Evolutionary conservation across 2,888 invertebrate species (phyloP), one percentile per base, ranked within the genome.

Genomic region (Sepioteuthis lessoniana): DNA sequence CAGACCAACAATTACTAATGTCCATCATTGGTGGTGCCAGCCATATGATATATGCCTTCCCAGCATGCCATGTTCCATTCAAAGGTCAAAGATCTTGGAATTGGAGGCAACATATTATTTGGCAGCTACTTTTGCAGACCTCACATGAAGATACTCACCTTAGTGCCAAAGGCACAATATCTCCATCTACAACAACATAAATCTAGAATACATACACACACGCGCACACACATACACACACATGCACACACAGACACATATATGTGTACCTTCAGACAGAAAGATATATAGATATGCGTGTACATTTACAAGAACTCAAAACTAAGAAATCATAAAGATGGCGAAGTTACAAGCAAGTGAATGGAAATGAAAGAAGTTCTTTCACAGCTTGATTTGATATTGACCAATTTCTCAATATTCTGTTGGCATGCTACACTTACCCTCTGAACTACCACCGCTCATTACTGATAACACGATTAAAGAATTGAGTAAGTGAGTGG

Each of bases 81-180:
- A 76, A 76, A 76, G 76, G 76, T 76, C 76, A 76, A 35, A 76
- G 76, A 76, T 76, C 76, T 76, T 76, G n/a, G 76, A 76, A 76
- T 76, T 76, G 76, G n/a, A 76, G 76, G 76, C 76, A 76, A n/a
- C 76, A n/a, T 76, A 76, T 76, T 13, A 76, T 76, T 76, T 76
- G 76, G 76, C 76, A 76, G n/a, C 76, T 76, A 76, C 76, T 76
- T 76, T 76, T 76, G 76, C 35, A 76, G 76, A 76, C n/a, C 76
- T 76, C 76, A 76, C 76, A 76, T 76, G 76, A 76, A 76, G 76
- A 76, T 76, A n/a, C 76, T 76, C 76, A 76, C 76, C 76, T 76
- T 76, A n/a, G 76, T 76, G 76, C 76, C n/a, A 35, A n/a, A 13
- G 76, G 76, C 76, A 76, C 13, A 76, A 16, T 76, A 76, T 76